Evolutionary conservation across 92 coral and sea anemone species (phyloP), one percentile per base, ranked within the genome.

Genomic region (Epizoanthus illoricatus): DNA sequence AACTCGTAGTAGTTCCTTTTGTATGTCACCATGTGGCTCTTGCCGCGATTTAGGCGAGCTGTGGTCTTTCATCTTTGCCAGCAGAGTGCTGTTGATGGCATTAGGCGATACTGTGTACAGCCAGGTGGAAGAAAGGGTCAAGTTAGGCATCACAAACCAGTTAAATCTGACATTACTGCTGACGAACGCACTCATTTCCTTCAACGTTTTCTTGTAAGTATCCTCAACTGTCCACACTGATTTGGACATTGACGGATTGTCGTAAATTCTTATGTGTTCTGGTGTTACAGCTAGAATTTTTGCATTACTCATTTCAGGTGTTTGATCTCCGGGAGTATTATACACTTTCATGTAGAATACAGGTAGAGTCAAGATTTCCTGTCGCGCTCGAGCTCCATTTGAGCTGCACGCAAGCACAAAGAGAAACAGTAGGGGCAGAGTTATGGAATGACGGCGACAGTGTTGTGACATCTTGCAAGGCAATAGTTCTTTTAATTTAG

Each of bases 181-280:
- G 45, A 73, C 79, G 24, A 20, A 39, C 16, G 0, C 4, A 16
- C 19, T 7, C 21, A 73, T 3, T 5, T 73, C 45, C 21, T 15
- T 54, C 33, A 73, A 55, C 16, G 79, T 73, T 73, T 54, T 24
- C 3, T 13, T 13, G 41, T 73, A 73, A 54, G 79, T 73, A 23
- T 55, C 79, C 15, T 24, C 65, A 10, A 36, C 73, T 45, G 47
- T 69, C 73, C 47, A 69, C 10, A 41, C 23, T 1, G 4, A 36
- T 16, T 1, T 3, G 11, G 24, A 4, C 18, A 67, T 36, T 18
- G 64, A 21, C 33, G 8, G 19, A 62, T 62, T 33, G 24, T 23
- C 33, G 59, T 73, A 73, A 5, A 73, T 7, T 55, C 79, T 73
- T 47, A 73, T 20, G 40, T 73, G 79, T 40, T 73, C 79, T 24